Evolutionary conservation across 1,140 invertebrate species (phyloP).

Genomic region (Philotrypesis tridentata): DNA sequence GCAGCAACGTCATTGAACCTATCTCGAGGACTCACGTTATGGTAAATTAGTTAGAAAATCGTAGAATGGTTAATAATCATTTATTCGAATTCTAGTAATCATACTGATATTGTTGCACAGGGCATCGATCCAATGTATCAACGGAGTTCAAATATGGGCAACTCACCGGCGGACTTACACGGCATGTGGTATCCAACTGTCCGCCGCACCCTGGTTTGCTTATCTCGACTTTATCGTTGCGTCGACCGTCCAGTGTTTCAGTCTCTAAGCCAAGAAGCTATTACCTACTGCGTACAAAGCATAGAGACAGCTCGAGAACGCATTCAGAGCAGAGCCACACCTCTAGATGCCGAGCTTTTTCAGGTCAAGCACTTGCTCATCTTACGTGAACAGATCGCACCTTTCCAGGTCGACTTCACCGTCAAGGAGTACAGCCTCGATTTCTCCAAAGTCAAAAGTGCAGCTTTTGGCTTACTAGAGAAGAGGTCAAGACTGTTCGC

Average conservation of each 20-base stretch:
- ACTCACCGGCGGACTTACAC: constrained; percentile 95
- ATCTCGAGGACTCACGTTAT: constrained; percentile 64
- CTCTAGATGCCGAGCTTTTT: constrained; percentile 95
- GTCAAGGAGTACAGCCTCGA: constrained; percentile 94
- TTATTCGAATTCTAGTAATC: background rate
- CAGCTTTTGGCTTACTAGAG: constrained; percentile 90
- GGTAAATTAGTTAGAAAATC: constrained; percentile 15
- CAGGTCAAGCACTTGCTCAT: constrained; percentile 98
- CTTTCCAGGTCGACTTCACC: constrained; percentile 97
- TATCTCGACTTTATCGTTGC: constrained; percentile 96
- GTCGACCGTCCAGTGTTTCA: constrained; percentile 97
- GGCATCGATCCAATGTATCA: constrained; percentile 66
- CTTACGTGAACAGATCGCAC: constrained; percentile 96
- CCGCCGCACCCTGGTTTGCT: constrained; percentile 92
- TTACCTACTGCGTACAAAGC: constrained; percentile 93
- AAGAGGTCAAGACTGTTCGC: constrained; percentile 91
- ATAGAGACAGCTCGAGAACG: constrained; percentile 84
- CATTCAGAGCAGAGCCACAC: constrained; percentile 80
- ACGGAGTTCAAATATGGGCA: constrained; percentile 61
- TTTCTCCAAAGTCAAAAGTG: constrained; percentile 91
- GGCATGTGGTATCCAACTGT: constrained; percentile 99
- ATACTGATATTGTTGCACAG: background rate
- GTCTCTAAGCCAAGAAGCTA: constrained; percentile 95
- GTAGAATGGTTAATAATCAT: background rate
- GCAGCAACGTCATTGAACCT: constrained; percentile 54